These are phyloP conservation scores for Toxotes jaculatrix DNA, from an alignment of 2,113 vertebrate genomes.

Conservation along the genomic window DNA sequence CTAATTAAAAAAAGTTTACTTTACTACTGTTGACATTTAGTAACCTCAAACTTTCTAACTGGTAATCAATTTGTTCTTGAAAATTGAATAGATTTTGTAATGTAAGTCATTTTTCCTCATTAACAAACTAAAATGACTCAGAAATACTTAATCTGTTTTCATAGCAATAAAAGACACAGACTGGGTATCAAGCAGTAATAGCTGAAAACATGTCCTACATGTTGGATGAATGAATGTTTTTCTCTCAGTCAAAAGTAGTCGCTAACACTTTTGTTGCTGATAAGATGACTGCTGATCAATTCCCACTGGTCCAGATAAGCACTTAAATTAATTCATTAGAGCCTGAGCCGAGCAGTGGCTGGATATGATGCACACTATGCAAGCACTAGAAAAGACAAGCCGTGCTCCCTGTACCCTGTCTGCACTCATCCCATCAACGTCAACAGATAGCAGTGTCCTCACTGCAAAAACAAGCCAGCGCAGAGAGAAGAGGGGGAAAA, in stretches of 20 bases:
- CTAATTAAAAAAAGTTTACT: background rate
- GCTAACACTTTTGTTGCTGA: slow-evolving; percentile 49
- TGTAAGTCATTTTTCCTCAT: background rate
- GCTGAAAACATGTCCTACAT: background rate
- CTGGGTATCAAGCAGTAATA: no score
- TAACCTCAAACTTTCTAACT: background rate
- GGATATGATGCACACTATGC: slow-evolving; percentile 78
- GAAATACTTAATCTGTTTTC: background rate
- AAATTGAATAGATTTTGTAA: background rate
- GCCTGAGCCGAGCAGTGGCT: slow-evolving; percentile 65
- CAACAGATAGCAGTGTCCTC: slow-evolving; percentile 67
- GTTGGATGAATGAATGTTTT: slow-evolving; percentile 30
- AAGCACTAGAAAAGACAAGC: slow-evolving; percentile 85
- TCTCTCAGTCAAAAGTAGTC: slow-evolving; percentile 37
- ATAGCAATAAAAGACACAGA: background rate
- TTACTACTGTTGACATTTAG: background rate
- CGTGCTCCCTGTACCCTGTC: slow-evolving; percentile 82
- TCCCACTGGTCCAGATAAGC: slow-evolving; percentile 74
- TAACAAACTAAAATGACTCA: background rate
- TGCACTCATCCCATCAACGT: slow-evolving; percentile 80
- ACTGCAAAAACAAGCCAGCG: slow-evolving; percentile 63
- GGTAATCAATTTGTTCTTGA: background rate
- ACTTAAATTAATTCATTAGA: slow-evolving; percentile 75
- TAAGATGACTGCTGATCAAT: slow-evolving; percentile 75
- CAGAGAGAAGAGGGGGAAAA: slow-evolving; percentile 40